phyloP scores from a whole-genome alignment of 2,888 invertebrate species.

The Ennomos fuscantarius region DNA sequence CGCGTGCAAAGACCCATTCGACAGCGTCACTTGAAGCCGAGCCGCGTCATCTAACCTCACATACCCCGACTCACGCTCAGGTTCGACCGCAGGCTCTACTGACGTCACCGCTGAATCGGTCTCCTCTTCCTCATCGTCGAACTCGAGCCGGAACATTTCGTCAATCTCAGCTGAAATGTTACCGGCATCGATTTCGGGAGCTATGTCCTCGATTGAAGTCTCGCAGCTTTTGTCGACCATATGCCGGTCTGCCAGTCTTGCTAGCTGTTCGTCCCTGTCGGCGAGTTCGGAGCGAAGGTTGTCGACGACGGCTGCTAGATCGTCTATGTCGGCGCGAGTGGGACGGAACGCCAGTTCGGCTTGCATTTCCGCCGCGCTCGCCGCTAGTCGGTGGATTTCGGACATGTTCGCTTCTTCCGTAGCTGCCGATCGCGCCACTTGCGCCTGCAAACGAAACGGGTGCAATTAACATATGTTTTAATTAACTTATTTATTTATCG shows the following conservation, averaged over 20 bases:
- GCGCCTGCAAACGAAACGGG: constrained; percentile 57
- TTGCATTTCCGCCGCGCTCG: constrained; percentile 79
- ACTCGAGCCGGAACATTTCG: constrained; percentile 77
- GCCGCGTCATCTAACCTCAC: constrained; percentile 63
- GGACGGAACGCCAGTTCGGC: constrained; percentile 86
- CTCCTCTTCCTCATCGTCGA: constrained; percentile 75
- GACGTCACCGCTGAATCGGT: constrained; percentile 69
- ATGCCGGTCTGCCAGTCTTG: too few relatives aligned
- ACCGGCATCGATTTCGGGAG: constrained; percentile 55
- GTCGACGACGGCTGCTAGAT: constrained; percentile 76
- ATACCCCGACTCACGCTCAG: constrained; percentile 46
- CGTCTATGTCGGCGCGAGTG: constrained; percentile 83
- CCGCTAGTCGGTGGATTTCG: constrained; percentile 83
- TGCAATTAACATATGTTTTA: neutral
- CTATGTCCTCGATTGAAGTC: constrained; percentile 54
- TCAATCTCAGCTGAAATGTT: constrained; percentile 77
- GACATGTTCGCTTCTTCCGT: constrained; percentile 84
- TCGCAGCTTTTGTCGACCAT: constrained; percentile 45
- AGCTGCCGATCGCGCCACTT: constrained; percentile 72
- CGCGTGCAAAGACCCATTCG: constrained; percentile 85
- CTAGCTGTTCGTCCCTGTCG: constrained; percentile 50
- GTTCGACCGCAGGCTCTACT: constrained; percentile 41
- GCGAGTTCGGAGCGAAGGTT: constrained; percentile 62
- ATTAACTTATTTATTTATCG: too few relatives aligned
- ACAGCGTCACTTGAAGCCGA: constrained; percentile 65